Percentiles rank a stretch among this genome's conserved stretches.
These are phyloP conservation scores for Seira sanloemensis DNA, from an alignment of 2,888 invertebrate genomes.

Conservation along the genomic window DNA sequence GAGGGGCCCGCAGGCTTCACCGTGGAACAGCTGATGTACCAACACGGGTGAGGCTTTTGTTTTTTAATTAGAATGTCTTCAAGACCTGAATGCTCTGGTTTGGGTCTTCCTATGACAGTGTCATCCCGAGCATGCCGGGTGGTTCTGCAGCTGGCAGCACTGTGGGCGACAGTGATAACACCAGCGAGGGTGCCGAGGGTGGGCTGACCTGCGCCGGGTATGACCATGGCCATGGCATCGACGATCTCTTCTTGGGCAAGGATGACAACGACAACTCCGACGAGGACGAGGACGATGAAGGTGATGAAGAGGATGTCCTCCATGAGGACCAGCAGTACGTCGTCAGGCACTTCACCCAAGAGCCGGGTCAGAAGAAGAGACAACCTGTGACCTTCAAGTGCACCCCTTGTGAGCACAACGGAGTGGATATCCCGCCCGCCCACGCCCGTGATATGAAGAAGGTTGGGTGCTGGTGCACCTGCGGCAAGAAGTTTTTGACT, in stretches of 20 bases:
- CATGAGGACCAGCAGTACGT: neutral
- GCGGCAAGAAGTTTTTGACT: slow-evolving; percentile 27
- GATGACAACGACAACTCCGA: neutral
- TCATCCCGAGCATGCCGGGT: neutral
- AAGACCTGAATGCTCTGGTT: no score
- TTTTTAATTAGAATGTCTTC: no score
- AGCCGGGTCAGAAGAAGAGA: neutral
- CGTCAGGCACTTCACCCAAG: neutral
- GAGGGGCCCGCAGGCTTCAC: neutral
- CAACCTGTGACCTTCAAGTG: neutral
- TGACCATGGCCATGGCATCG: neutral
- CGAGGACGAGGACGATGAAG: neutral
- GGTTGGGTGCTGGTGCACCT: slow-evolving; percentile 30
- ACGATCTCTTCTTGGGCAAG: neutral
- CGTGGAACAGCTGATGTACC: neutral
- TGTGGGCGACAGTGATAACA: neutral
- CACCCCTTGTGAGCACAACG: slow-evolving; percentile 22
- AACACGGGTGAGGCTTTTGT: neutral
- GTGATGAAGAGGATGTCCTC: neutral
- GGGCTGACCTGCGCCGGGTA: neutral
- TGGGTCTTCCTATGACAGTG: neutral
- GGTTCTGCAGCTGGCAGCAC: neutral
- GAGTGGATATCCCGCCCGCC: neutral
- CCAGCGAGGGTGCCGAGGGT: neutral
- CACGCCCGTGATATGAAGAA: slow-evolving; percentile 42